Conservation (phyloP, 2,888 invertebrate species). For the Dimorphilus gyrociliatus region DNA sequence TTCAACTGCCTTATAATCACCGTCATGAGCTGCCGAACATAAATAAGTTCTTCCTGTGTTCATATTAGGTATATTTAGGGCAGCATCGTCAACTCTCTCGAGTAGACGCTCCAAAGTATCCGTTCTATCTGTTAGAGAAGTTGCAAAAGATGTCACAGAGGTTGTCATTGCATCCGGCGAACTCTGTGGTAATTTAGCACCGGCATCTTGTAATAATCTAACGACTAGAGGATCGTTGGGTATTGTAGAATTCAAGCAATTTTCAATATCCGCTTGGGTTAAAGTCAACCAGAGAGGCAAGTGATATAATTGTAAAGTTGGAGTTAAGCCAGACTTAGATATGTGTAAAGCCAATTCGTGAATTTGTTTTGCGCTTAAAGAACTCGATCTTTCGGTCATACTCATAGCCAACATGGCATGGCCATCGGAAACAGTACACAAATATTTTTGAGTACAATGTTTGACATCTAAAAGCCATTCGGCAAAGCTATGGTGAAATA, state of each 20-base stretch:
- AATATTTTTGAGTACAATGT: slow-evolving; percentile 82
- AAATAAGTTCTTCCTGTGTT: slow-evolving; percentile 52
- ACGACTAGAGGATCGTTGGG: slow-evolving; percentile 30
- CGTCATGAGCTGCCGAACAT: slow-evolving; percentile 64
- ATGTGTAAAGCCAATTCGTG: slow-evolving; percentile 42
- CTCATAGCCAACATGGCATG: slow-evolving; percentile 51
- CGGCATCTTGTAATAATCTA: slow-evolving; percentile 68
- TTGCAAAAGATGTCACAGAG: too few relatives aligned
- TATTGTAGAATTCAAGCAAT: slow-evolving; percentile 21
- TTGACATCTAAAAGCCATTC: slow-evolving; percentile 93
- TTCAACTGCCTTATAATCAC: slow-evolving; percentile 75
- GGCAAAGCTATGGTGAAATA: slow-evolving; percentile 86
- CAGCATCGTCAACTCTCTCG: slow-evolving; percentile 41
- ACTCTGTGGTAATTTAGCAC: slow-evolving; percentile 60
- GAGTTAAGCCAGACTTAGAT: slow-evolving; percentile 26
- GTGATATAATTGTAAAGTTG: slow-evolving; percentile 41
- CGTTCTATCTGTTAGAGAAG: too few relatives aligned
- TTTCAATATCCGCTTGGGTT: slow-evolving; percentile 27
- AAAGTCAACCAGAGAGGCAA: slow-evolving; percentile 57
- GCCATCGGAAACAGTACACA: slow-evolving; percentile 58
- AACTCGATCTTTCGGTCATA: slow-evolving; percentile 45
- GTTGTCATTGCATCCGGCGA: slow-evolving; percentile 8
- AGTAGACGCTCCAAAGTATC: slow-evolving; percentile 14
- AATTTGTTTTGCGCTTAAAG: slow-evolving; percentile 35
- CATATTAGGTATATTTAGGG: too few relatives aligned